A percentile compares a stretch with the other conserved stretches of the same genome.
Evolutionary conservation across 2,797 vertebrate species (phyloP).

Genomic region (Uromys caudimaculatus): DNA sequence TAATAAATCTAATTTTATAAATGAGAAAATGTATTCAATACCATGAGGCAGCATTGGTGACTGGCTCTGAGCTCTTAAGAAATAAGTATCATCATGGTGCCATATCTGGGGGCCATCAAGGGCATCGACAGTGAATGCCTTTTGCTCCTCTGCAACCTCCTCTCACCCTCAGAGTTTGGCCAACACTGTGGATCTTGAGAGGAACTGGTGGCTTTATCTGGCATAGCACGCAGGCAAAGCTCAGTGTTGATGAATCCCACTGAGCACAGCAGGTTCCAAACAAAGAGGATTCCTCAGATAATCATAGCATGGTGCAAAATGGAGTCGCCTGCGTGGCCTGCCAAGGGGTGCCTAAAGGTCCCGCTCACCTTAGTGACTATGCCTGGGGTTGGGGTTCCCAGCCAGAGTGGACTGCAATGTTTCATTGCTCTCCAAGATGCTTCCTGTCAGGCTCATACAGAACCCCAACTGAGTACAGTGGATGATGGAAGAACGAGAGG

Average conservation of each 20-base stretch:
- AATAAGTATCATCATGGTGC: background rate
- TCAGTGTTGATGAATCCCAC: background rate
- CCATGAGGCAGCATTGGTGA: background rate
- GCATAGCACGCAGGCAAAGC: background rate
- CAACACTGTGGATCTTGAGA: background rate
- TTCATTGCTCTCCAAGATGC: background rate
- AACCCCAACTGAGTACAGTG: background rate
- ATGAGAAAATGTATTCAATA: background rate
- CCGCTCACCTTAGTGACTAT: background rate
- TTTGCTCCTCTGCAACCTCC: background rate
- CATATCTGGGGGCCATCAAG: background rate
- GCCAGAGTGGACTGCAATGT: background rate
- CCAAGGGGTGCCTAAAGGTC: background rate
- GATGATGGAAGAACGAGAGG: background rate
- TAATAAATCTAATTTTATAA: constrained; percentile 29
- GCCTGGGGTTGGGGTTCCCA: background rate
- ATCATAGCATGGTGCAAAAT: background rate
- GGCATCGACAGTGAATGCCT: background rate
- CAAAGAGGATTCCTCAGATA: background rate
- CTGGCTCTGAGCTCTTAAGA: background rate
- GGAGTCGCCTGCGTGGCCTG: background rate
- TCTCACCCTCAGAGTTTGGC: background rate
- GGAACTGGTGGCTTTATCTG: background rate
- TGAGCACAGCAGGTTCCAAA: background rate
- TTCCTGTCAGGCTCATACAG: background rate